phyloP scores from a whole-genome alignment of 1,140 invertebrate species.

The Cydia fagiglandana region DNA sequence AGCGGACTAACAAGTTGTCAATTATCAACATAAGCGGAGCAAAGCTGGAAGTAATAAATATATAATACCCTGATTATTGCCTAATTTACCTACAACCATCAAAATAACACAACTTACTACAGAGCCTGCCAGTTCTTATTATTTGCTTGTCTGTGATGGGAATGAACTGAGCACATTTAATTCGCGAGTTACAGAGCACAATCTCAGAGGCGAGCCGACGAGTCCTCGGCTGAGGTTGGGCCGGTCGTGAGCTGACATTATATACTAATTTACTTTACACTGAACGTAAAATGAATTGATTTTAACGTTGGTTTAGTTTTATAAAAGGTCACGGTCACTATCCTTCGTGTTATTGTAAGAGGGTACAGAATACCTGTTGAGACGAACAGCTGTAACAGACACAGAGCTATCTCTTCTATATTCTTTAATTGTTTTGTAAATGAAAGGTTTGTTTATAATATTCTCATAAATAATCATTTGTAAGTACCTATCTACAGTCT shows the following conservation, averaged over 20 bases:
- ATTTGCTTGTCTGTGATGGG: constrained; percentile 26
- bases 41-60: no score
- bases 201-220: constrained; percentile 16
- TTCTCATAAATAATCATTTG: no score
- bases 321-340: constrained; percentile 45
- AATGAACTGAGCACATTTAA: constrained; percentile 7
- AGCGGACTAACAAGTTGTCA: no score
- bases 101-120: no score
- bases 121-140: background rate
- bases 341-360: constrained; percentile 31
- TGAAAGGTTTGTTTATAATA: no score
- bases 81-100: no score
- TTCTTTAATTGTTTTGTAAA: no score
- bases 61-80: no score
- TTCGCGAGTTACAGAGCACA: constrained; percentile 23
- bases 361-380: background rate
- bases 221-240: constrained; percentile 39
- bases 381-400: no score
- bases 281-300: constrained; percentile 36
- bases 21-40: no score
- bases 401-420: no score
- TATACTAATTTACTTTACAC: constrained; percentile 34
- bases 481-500: no score
- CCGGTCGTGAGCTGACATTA: constrained; percentile 40
- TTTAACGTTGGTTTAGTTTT: constrained; percentile 25